Evolutionary conservation across 1,140 invertebrate species (phyloP), one percentile per base, ranked within the genome.

Genomic region (Monomorium pharaonis): DNA sequence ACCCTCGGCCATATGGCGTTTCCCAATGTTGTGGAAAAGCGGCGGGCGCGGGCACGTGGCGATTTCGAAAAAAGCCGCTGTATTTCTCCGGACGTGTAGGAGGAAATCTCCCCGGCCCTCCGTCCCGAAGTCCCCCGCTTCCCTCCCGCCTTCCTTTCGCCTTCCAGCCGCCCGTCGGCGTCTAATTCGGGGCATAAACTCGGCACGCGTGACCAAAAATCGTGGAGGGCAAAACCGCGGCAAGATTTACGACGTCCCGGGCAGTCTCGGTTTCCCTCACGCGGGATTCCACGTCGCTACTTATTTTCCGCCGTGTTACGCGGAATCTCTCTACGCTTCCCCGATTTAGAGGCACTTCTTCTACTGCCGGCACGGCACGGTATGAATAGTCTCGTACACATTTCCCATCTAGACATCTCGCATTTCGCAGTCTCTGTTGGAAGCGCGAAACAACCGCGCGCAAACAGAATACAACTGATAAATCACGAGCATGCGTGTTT

Each of bases 131-230:
- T n/a, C n/a, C 4, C 3, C 3, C n/a, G 44, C 44, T 44, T n/a
- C n/a, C n/a, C n/a, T n/a, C n/a, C 2, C n/a, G 14, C 42, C 12
- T 30, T 6, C 6, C 9, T 16, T 10, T 33, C 10, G 21, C 62
- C 27, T 54, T 27, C 16, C 49, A 42, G 18, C 9, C 77, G 58
- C 24, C 44, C 76, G 54, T 75, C 60, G 49, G 18, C 24, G 49
- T 81, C 78, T 83, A 83, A 83, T 83, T 83, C 78, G 54, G 54
- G 54, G 51, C 67, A 58, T 60, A 47, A 83, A 83, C 78, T 33
- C 67, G 78, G 67, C 67, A 83, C 78, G 67, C 78, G 78, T 83
- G 67, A 83, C 78, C 78, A 74, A 83, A 83, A 83, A 58, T 72
- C 78, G 24, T 44, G 24, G 54, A 33, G 24, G 51, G 78, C 18